Percentiles rank a stretch among this genome's conserved stretches.
These are phyloP conservation scores for Cladopsammia gracilis DNA, from an alignment of 64 coral and sea anemone genomes.

Conservation along the genomic window DNA sequence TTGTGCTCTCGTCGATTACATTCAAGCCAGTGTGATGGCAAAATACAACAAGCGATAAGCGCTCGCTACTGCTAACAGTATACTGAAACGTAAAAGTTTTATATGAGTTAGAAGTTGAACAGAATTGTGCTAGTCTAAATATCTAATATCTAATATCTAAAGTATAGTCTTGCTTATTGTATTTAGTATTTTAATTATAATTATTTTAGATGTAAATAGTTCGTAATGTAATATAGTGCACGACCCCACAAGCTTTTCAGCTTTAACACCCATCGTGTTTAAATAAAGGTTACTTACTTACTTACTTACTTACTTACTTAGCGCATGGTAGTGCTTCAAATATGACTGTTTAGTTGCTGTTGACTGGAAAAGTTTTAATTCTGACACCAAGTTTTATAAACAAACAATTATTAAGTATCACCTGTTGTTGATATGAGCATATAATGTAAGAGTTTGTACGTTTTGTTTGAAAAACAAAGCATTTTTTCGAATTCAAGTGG, in stretches of 20 bases:
- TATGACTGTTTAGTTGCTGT: constrained; percentile 84
- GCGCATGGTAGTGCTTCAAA: constrained; percentile 87
- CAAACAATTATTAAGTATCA: constrained; percentile 84
- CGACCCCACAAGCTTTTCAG: no score
- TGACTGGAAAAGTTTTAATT: constrained; percentile 84
- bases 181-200: no score
- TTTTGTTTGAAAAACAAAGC: constrained; percentile 49
- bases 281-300: no score
- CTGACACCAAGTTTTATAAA: constrained; percentile 79
- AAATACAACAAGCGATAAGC: constrained; percentile 62
- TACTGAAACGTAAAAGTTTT: constrained; percentile 72
- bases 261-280: no score
- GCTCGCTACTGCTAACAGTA: constrained; percentile 74
- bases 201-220: no score
- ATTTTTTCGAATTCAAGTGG: no score
- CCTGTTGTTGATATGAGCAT: constrained; percentile 78
- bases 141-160: no score
- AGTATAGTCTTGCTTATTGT: no score
- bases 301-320: no score
- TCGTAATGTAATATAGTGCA: no score
- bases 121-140: constrained; percentile 47
- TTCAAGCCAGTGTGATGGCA: constrained; percentile 85
- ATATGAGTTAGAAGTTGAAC: constrained; percentile 66
- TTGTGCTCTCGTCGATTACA: constrained; percentile 82
- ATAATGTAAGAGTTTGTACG: constrained; percentile 85